phyloP scores from a whole-genome alignment of 2,113 vertebrate genomes.

The Urocitellus parryii region DNA sequence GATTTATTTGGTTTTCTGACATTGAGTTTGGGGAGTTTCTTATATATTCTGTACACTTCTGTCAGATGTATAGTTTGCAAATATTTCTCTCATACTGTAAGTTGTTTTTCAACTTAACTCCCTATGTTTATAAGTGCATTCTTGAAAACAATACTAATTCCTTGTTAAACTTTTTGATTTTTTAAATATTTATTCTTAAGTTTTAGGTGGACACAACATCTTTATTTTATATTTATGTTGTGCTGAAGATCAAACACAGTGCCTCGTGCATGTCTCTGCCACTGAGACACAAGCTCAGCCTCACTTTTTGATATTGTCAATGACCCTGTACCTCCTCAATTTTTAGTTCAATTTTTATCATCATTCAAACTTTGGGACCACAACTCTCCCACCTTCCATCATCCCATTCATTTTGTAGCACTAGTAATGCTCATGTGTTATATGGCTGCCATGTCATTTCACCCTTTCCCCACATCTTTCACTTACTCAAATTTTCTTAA shows the following conservation, averaged over 20 bases:
- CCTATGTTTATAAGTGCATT: neutral
- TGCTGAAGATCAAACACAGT: too few relatives aligned
- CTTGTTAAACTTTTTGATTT: neutral
- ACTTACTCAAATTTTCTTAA: neutral
- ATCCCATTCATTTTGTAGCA: neutral
- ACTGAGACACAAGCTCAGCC: too few relatives aligned
- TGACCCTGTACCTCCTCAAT: neutral
- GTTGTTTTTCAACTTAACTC: neutral
- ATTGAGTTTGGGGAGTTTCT: neutral
- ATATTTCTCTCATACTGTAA: neutral
- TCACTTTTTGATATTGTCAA: neutral
- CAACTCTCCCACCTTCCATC: neutral
- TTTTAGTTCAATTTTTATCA: too few relatives aligned
- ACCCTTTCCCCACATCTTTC: neutral
- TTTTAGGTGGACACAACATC: too few relatives aligned
- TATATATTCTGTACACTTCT: neutral
- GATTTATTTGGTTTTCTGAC: neutral
- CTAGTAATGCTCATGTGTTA: neutral
- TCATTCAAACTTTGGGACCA: neutral
- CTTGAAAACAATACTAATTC: neutral
- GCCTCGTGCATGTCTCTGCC: too few relatives aligned
- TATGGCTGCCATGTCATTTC: fast-evolving
- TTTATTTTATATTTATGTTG: too few relatives aligned
- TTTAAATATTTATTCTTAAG: too few relatives aligned
- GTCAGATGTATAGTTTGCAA: neutral